Conservation (phyloP, 2,888 invertebrate genomes). For the Eupithecia subfuscata region DNA sequence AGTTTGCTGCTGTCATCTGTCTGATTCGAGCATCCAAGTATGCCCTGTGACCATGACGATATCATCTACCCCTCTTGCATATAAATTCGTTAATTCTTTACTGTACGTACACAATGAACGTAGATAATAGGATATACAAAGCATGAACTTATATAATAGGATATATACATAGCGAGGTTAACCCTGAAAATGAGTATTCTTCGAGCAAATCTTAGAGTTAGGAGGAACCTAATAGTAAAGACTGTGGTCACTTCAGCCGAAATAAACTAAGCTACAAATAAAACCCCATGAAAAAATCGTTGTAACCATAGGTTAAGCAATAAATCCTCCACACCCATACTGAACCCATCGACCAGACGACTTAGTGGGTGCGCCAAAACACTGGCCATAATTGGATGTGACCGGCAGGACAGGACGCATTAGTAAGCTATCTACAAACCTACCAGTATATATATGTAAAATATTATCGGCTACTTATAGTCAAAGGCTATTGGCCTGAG, state of each 20-base stretch:
- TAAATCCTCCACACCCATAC: constrained; percentile 8
- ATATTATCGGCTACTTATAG: constrained; percentile 1
- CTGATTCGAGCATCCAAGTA: neutral
- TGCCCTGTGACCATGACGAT: neutral
- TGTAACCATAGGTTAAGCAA: neutral
- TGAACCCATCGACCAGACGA: neutral
- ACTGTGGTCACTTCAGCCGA: neutral
- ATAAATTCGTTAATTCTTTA: too few relatives aligned
- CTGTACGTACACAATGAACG: too few relatives aligned
- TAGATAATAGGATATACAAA: too few relatives aligned
- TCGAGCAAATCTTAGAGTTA: too few relatives aligned
- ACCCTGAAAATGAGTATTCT: too few relatives aligned
- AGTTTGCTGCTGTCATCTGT: too few relatives aligned
- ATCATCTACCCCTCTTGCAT: neutral
- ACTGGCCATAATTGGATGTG: constrained; percentile 8
- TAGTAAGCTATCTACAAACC: neutral
- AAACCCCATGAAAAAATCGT: neutral
- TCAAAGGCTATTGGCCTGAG: neutral
- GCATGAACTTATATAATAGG: too few relatives aligned
- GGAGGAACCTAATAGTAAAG: too few relatives aligned
- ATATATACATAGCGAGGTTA: too few relatives aligned
- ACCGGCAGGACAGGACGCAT: neutral
- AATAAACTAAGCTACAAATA: neutral
- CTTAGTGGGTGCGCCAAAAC: constrained; percentile 3
- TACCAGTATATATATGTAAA: neutral